A percentile compares a stretch with the other conserved stretches of the same genome.
Evolutionary conservation across 2,888 invertebrate species (phyloP).

Genomic region (Cephus runcator): DNA sequence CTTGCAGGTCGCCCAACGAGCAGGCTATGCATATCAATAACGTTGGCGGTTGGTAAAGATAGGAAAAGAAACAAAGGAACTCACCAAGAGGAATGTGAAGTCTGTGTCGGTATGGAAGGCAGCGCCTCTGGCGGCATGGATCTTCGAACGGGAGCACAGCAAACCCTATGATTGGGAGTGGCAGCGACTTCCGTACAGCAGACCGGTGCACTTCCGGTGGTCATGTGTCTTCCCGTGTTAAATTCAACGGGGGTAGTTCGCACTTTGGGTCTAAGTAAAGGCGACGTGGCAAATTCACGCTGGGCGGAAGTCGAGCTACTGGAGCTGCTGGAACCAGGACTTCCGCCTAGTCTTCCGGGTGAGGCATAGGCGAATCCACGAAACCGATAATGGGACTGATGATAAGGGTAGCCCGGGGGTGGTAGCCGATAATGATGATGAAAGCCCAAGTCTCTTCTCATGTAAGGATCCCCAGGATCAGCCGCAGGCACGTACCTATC

Average conservation of each 20-base stretch:
- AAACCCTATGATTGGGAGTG: constrained; percentile 69
- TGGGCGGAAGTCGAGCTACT: constrained; percentile 67
- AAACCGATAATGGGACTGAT: constrained; percentile 60
- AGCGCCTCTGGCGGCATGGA: constrained; percentile 70
- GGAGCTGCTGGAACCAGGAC: constrained; percentile 68
- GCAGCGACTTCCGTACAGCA: constrained; percentile 67
- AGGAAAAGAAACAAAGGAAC: constrained; percentile 26
- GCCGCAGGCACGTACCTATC: constrained; percentile 75
- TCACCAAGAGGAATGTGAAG: constrained; percentile 58
- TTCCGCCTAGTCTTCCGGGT: constrained; percentile 59
- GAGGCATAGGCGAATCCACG: constrained; percentile 60
- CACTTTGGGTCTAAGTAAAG: constrained; percentile 62
- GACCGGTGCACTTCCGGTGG: constrained; percentile 53
- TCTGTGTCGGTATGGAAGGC: constrained; percentile 53
- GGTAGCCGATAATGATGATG: constrained; percentile 71
- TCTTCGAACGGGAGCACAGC: constrained; percentile 71
- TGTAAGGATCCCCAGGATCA: constrained; percentile 69
- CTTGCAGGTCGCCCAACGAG: too few species aligned
- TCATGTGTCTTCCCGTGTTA: constrained; percentile 43
- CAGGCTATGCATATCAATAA: neutral
- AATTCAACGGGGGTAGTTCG: constrained; percentile 61
- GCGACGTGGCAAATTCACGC: constrained; percentile 61
- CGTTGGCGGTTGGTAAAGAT: neutral
- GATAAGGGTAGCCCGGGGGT: constrained; percentile 60
- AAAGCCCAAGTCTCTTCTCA: constrained; percentile 70